A percentile compares a stretch with the other conserved stretches of the same genome.
Conservation (phyloP, 2,888 invertebrate genomes). For the Eristalis intricaria region DNA sequence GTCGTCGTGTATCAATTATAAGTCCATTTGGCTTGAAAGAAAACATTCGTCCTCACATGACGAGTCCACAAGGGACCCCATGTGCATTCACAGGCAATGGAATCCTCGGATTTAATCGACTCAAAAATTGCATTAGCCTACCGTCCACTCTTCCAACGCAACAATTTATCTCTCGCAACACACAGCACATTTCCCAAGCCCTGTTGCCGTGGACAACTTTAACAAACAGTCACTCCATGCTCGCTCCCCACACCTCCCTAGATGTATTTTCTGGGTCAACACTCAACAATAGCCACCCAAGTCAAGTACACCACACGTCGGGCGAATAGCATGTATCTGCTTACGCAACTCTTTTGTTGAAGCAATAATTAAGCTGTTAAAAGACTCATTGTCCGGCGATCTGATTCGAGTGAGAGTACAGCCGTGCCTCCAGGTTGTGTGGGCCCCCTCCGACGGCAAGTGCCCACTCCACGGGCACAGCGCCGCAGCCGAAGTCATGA, state of each 20-base stretch:
- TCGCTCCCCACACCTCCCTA: too few species aligned
- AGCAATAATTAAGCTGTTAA: slow-evolving; percentile 59
- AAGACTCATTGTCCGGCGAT: slow-evolving; percentile 52
- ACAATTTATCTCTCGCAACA: neutral
- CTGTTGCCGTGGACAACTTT: neutral
- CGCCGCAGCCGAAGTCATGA: slow-evolving; percentile 3
- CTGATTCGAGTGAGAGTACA: slow-evolving; percentile 4
- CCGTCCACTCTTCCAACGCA: neutral
- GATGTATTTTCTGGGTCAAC: slow-evolving; percentile 22
- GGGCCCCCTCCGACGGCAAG: neutral
- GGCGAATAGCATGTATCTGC: slow-evolving; percentile 13
- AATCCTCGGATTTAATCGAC: neutral
- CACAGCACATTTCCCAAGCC: neutral
- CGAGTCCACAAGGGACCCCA: neutral
- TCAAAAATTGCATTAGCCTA: neutral
- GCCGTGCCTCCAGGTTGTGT: neutral
- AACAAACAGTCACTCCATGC: neutral
- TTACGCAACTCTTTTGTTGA: slow-evolving; percentile 52
- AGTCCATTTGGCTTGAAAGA: neutral
- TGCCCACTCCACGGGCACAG: neutral
- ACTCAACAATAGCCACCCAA: slow-evolving; percentile 18
- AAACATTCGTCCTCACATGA: neutral
- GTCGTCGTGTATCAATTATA: neutral
- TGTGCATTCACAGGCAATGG: neutral
- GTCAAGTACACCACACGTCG: neutral